Conservation (phyloP, 2,113 vertebrate species). For the Phylloscopus trochilus region DNA sequence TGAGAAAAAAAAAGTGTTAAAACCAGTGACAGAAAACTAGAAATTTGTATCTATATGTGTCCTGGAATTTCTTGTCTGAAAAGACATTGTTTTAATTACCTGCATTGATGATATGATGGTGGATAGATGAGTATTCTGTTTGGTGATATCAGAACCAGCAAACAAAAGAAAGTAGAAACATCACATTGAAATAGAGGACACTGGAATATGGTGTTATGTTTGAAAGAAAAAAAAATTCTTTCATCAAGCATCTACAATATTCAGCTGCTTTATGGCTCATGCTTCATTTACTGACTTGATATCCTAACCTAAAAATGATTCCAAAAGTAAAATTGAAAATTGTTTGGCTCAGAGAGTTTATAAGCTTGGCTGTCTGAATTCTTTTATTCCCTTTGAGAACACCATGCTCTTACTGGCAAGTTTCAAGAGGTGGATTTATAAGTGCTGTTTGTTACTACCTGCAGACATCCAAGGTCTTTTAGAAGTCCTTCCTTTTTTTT, state of each 20-base stretch:
- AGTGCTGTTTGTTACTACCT: background rate
- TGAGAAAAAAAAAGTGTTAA: background rate
- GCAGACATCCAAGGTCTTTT: background rate
- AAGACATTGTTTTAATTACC: background rate
- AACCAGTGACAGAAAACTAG: background rate
- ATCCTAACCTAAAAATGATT: background rate
- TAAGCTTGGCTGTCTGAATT: background rate
- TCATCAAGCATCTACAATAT: background rate
- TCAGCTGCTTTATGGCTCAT: background rate
- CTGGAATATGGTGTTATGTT: background rate
- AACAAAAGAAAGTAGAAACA: background rate
- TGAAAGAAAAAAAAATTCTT: background rate
- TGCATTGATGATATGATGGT: background rate
- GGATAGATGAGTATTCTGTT: background rate
- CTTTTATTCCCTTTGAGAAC: background rate
- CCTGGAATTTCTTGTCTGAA: background rate
- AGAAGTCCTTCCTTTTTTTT: background rate
- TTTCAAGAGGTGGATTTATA: background rate
- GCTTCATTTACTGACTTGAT: constrained; percentile 26
- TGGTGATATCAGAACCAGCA: background rate
- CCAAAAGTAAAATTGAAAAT: background rate
- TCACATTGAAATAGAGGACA: background rate
- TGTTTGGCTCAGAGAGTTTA: background rate
- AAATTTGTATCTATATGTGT: background rate
- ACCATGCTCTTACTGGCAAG: background rate